Base-by-base conservation (phyloP, 1,140 invertebrate species). In the Hesperophylax magnus region DNA sequence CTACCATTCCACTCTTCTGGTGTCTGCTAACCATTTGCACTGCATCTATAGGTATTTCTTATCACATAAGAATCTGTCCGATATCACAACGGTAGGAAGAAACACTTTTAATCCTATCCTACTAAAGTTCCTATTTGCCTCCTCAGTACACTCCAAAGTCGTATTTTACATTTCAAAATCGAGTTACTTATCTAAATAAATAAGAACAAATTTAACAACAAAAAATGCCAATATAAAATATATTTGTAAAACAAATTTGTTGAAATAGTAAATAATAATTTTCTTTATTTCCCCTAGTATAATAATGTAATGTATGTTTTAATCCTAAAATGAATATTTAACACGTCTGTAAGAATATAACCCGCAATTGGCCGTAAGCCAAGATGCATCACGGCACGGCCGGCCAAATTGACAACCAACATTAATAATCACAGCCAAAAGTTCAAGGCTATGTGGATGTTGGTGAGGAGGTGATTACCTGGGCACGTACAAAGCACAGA, bases 401-500 rank as follows among this genome's bases (percentile, higher is more conserved):
- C 80, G 74, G 82, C 82, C 80, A 79, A 84, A 84, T 84, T 84
- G 82, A 84, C 82, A 84, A 84, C 82, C 82, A 77, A 84, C 82
- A 84, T 77, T 78, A 81, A 81, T 80, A 80, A 84, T 84, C 82
- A 84, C 82, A 84, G 82, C 82, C 82, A 84, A 79, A 52, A 77
- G 47, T 81, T 72, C 83, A 84, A 84, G 83, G 83, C 83, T 84
- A 80, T 84, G 83, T 82, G 61, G 82, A 83, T 79, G 82, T 47
- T 14, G 39, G 39, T 11, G 9, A 47, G 39, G 39, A 47, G 39
- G 39, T 47, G 39, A 47, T 47, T 8, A 47, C 11, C 39, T 14
- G 39, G 39, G 39, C 34, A 8, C 34, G 34, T 31, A 2, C n/a
- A 31, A 2, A 31, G 27, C 4, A 34, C 34, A 34, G 5, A 47